Evolutionary conservation across 2,888 invertebrate species (phyloP).

Genomic region (Graphium colonna): DNA sequence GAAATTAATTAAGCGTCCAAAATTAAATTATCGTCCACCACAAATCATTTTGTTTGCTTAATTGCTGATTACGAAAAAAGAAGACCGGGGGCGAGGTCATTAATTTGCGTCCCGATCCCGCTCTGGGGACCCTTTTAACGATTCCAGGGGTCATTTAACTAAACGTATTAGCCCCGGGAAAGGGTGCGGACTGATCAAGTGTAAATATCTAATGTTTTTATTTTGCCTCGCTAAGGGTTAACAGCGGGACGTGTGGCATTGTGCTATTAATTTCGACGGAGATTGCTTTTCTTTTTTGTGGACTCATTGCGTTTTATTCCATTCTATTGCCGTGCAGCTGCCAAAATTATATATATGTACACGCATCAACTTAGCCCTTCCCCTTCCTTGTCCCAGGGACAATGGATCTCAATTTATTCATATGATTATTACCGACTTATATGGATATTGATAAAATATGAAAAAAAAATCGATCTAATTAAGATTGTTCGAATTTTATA

Average conservation of each 20-base stretch:
- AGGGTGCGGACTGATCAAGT: constrained; percentile 71
- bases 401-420: too few species aligned
- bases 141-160: constrained; percentile 69
- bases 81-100: constrained; percentile 30
- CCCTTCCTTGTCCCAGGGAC: constrained; percentile 25
- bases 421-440: too few species aligned
- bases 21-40: constrained; percentile 7
- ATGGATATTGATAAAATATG: neutral
- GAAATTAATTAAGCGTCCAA: neutral
- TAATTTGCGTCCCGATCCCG: constrained; percentile 36
- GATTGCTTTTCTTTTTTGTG: constrained; percentile 3
- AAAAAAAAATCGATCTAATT: too few species aligned
- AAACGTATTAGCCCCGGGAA: constrained; percentile 56
- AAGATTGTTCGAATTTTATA: too few species aligned
- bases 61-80: constrained; percentile 22
- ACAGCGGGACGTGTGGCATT: constrained; percentile 28
- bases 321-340: constrained; percentile 23
- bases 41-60: constrained; percentile 19
- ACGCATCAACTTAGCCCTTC: constrained; percentile 9
- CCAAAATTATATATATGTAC: constrained; percentile 18
- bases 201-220: constrained; percentile 68
- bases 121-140: constrained; percentile 50
- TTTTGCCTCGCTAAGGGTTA: constrained; percentile 44
- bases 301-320: constrained; percentile 9
- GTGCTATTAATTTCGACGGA: neutral